phyloP scores from a whole-genome alignment of 2,888 invertebrate genomes.

The Thalpophila matura region DNA sequence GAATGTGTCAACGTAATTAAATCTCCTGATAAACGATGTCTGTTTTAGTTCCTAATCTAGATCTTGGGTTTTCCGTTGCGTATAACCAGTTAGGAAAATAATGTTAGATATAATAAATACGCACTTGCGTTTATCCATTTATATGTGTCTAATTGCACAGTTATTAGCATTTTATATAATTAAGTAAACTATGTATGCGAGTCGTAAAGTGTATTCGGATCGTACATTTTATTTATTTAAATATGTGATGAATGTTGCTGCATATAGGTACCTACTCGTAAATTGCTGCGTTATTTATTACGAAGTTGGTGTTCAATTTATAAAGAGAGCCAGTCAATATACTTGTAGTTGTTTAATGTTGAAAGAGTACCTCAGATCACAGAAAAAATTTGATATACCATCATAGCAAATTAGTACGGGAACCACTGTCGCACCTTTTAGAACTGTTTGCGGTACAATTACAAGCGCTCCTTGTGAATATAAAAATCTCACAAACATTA shows the following conservation, averaged over 20 bases:
- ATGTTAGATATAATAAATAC: constrained; percentile 20
- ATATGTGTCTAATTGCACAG: constrained; percentile 22
- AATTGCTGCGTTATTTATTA: no score
- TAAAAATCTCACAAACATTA: no score
- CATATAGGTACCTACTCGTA: neutral
- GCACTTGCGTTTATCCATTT: constrained; percentile 21
- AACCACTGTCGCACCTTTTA: no score
- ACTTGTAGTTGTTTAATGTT: no score
- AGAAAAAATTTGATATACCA: no score
- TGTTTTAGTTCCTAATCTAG: neutral
- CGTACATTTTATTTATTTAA: constrained; percentile 7
- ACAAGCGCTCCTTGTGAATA: no score
- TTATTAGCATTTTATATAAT: constrained; percentile 25
- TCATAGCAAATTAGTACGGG: no score
- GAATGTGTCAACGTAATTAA: neutral
- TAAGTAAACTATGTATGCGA: constrained; percentile 5
- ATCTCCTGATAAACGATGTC: neutral
- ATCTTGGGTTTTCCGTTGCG: constrained; percentile 8
- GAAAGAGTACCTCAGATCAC: no score
- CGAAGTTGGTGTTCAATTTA: no score
- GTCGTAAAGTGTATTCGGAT: constrained; percentile 8
- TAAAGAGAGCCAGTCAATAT: neutral
- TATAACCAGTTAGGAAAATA: constrained; percentile 5
- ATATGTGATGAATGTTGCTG: constrained; percentile 1
- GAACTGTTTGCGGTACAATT: no score